A percentile compares a stretch with the other conserved stretches of the same genome.
Conservation (phyloP, 1,140 invertebrate genomes). For the Ridgeia piscesae region DNA sequence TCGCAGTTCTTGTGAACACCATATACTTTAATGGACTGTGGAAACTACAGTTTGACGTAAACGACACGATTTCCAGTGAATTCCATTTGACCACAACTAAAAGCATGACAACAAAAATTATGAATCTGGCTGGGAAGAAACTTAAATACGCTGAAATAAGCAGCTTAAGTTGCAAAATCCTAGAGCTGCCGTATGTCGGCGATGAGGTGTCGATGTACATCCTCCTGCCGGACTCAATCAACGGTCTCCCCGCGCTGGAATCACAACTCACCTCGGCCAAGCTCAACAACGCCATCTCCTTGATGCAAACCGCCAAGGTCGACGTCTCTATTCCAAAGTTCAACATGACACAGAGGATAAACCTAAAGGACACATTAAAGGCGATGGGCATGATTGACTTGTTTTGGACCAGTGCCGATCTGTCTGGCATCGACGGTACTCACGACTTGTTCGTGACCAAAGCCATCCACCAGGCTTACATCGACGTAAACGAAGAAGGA, state of each 20-base stretch:
- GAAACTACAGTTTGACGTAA: constrained; percentile 68
- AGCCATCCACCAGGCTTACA: constrained; percentile 62
- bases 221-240: constrained; percentile 44
- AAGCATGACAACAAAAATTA: no score
- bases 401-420: constrained; percentile 36
- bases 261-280: no score
- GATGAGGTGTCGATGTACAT: no score
- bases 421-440: no score
- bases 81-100: constrained; percentile 50
- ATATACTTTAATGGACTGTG: constrained; percentile 78
- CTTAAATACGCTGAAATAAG: no score
- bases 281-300: no score
- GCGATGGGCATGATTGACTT: constrained; percentile 35
- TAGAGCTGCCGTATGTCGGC: no score
- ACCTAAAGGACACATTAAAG: constrained; percentile 52
- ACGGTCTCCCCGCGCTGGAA: constrained; percentile 30
- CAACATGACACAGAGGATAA: constrained; percentile 38
- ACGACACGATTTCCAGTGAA: constrained; percentile 57
- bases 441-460: constrained; percentile 42
- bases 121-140: no score
- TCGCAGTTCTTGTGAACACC: constrained; percentile 72
- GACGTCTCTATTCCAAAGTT: constrained; percentile 48
- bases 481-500: no score
- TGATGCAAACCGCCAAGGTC: constrained; percentile 24
- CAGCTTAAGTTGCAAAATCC: constrained; percentile 61